A percentile compares a stretch with the other conserved stretches of the same genome.
These are phyloP conservation scores for Danaus melanippus DNA, from an alignment of 1,140 invertebrate species.

Conservation along the genomic window DNA sequence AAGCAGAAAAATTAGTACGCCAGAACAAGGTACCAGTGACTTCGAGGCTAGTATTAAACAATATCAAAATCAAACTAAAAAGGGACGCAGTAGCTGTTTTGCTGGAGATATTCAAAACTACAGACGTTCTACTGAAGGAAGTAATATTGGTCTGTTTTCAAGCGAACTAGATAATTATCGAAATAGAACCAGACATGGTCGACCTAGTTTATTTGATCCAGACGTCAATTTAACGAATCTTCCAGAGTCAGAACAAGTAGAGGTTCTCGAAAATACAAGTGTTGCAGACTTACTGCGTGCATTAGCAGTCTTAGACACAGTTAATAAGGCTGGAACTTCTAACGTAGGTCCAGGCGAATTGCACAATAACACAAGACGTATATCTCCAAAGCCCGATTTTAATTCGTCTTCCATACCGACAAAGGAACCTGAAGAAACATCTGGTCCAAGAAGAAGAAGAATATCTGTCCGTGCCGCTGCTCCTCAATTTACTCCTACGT, in stretches of 20 bases:
- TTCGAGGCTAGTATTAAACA: conserved; percentile 54
- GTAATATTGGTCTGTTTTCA: conserved; percentile 39
- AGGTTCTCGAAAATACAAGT: conserved; percentile 82
- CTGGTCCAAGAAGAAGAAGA: conserved; percentile 51
- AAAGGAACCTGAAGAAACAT: conserved; percentile 34
- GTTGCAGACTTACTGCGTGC: conserved; percentile 82
- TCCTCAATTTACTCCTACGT: conserved; percentile 61
- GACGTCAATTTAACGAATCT: conserved; percentile 53
- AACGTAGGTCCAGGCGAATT: conserved; percentile 9
- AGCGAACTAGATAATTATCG: conserved; percentile 52
- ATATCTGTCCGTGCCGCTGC: conserved; percentile 51
- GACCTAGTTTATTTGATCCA: conserved; percentile 72
- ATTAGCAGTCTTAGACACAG: conserved; percentile 74
- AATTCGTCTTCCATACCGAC: conserved; percentile 27
- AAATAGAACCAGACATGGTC: conserved; percentile 51
- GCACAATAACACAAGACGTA: conserved; percentile 29
- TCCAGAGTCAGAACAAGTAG: conserved; percentile 70
- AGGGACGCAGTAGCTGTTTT: conserved; percentile 62
- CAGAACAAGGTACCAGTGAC: conserved; percentile 34
- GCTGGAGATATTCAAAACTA: conserved; percentile 39
- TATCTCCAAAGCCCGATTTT: conserved; percentile 44
- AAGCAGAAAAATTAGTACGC: conserved; percentile 45
- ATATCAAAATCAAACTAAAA: conserved; percentile 55
- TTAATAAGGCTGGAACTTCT: conserved; percentile 15
- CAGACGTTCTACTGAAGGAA: conserved; percentile 29